Evolutionary conservation across 2,888 invertebrate genomes (phyloP).

Genomic region (Eupithecia centaureata): DNA sequence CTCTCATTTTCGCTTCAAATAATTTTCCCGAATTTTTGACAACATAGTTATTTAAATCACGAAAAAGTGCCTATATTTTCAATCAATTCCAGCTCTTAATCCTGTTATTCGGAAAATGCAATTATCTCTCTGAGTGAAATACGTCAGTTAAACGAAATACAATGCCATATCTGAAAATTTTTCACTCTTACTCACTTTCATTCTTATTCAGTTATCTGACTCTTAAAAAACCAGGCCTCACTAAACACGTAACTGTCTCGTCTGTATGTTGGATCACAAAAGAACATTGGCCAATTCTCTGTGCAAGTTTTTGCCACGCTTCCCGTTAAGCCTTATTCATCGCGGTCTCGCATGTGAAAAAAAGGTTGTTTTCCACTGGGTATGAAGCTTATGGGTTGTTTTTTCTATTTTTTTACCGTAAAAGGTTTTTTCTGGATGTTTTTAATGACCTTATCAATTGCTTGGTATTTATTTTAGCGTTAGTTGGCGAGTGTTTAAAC

Average conservation of each 20-base stretch:
- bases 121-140: too few relatives aligned
- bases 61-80: too few relatives aligned
- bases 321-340: slow-evolving; percentile 38
- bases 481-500: neutral
- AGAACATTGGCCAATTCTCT: slow-evolving; percentile 32
- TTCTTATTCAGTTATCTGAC: too few relatives aligned
- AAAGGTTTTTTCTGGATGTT: neutral
- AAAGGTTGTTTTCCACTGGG: slow-evolving; percentile 13
- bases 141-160: too few relatives aligned
- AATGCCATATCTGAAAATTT: too few relatives aligned
- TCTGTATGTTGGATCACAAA: slow-evolving; percentile 17
- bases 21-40: too few relatives aligned
- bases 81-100: too few relatives aligned
- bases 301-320: slow-evolving; percentile 31
- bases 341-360: slow-evolving; percentile 29
- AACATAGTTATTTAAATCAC: too few relatives aligned
- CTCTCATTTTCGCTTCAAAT: too few relatives aligned
- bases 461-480: neutral
- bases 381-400: slow-evolving; percentile 2
- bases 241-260: neutral
- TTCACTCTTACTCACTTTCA: too few relatives aligned
- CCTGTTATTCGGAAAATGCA: too few relatives aligned
- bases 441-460: neutral
- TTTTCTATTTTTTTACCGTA: slow-evolving; percentile 1
- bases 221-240: neutral